phyloP scores from a whole-genome alignment of 2,797 vertebrate species.

The Echeneis naucrates region DNA sequence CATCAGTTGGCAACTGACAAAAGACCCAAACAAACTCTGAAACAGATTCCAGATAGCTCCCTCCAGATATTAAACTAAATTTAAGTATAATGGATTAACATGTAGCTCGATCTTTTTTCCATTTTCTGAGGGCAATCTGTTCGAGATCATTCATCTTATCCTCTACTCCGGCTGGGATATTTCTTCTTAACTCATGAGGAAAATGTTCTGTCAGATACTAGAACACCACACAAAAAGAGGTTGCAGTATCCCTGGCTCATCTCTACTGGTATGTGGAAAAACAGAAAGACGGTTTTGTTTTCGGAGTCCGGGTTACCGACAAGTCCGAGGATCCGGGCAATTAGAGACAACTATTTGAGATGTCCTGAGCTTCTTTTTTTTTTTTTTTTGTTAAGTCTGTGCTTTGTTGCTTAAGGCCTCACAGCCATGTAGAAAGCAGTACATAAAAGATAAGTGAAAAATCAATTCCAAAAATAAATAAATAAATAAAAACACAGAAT shows the following conservation, averaged over 20 bases:
- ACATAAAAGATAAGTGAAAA: neutral
- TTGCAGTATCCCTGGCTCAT: neutral
- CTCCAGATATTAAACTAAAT: neutral
- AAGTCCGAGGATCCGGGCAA: constrained; percentile 14
- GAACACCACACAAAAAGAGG: neutral
- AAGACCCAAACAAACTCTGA: neutral
- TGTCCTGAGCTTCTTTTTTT: constrained; percentile 2
- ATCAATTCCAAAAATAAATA: neutral
- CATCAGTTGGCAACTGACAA: neutral
- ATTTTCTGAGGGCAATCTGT: neutral
- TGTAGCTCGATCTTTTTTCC: too few species aligned
- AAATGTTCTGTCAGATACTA: neutral
- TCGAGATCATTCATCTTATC: neutral
- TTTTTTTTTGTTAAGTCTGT: constrained; percentile 1
- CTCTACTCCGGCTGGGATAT: neutral
- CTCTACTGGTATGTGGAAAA: constrained; percentile 13
- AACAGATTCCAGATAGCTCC: neutral
- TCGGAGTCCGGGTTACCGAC: constrained; percentile 23
- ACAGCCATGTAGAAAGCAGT: neutral
- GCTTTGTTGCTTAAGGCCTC: neutral
- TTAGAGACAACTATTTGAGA: constrained; percentile 28
- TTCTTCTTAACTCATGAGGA: neutral
- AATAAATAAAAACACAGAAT: neutral
- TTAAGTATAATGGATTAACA: neutral
- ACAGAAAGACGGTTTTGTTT: constrained; percentile 33